Conservation (phyloP, 2,888 invertebrate genomes). For the Agrotis segetum region DNA sequence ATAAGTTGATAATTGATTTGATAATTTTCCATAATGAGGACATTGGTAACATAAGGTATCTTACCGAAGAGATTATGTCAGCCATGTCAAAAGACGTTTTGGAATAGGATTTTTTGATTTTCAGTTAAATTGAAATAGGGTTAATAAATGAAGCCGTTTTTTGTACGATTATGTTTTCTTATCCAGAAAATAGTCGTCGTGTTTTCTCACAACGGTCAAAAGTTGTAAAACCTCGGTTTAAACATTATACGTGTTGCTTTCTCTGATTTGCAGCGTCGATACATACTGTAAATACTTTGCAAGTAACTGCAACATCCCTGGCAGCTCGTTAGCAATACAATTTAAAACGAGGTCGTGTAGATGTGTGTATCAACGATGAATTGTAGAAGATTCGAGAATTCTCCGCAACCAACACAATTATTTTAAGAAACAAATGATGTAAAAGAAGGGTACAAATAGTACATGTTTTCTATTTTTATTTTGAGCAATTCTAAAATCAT, state of each 20-base stretch:
- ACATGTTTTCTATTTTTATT: conserved; percentile 14
- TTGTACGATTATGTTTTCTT: neutral
- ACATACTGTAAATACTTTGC: conserved; percentile 15
- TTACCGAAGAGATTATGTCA: neutral
- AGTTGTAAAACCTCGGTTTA: neutral
- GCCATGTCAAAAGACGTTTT: neutral
- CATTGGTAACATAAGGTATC: neutral
- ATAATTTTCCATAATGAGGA: too few species aligned
- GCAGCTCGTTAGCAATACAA: conserved; percentile 35
- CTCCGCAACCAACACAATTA: conserved; percentile 29
- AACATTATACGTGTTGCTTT: neutral
- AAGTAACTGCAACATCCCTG: conserved; percentile 41
- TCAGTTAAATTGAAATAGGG: neutral
- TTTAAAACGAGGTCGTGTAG: conserved; percentile 56
- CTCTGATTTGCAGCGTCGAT: neutral
- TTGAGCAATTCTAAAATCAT: conserved; percentile 28
- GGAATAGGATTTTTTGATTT: neutral
- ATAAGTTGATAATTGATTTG: too few species aligned
- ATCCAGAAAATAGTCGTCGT: neutral
- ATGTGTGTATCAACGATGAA: conserved; percentile 28
- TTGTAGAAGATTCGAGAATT: conserved; percentile 49
- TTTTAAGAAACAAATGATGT: conserved; percentile 46
- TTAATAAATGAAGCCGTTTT: too few species aligned
- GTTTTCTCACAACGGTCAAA: neutral
- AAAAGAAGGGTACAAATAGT: conserved; percentile 17